Conservation (phyloP, 2,113 vertebrate genomes). For the Istiophorus platypterus region DNA sequence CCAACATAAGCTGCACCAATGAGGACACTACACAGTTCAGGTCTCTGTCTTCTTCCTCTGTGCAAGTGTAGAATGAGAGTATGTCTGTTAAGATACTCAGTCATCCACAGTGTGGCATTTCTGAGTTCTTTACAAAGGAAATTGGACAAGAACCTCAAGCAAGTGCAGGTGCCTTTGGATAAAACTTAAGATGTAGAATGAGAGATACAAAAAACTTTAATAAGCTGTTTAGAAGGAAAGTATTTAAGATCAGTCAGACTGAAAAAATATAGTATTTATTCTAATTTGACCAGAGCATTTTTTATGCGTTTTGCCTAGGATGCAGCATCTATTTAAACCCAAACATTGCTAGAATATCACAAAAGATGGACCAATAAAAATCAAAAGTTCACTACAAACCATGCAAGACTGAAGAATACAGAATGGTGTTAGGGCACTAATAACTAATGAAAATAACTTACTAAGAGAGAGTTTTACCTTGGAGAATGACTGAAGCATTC, state of each 20-base stretch:
- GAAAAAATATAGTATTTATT: not conserved
- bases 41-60: constrained; percentile 97
- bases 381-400: no score
- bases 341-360: not conserved
- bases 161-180: no score
- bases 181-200: not conserved
- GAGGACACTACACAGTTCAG: constrained; percentile 93
- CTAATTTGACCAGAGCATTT: not conserved
- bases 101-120: no score
- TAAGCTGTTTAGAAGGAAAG: not conserved
- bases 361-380: not conserved
- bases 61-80: constrained; percentile 13
- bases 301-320: not conserved
- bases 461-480: constrained; percentile 84
- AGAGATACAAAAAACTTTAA: not conserved
- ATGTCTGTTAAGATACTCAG: no score
- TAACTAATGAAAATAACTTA: not conserved
- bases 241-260: not conserved
- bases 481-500: constrained; percentile 90
- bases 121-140: no score
- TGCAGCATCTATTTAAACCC: not conserved
- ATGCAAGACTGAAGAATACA: not conserved
- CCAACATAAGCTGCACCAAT: constrained; percentile 95
- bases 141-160: no score
- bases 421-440: not conserved